Evolutionary conservation across 2,113 vertebrate species (phyloP), one percentile per base, ranked within the genome.

Genomic region (Pantherophis guttatus): DNA sequence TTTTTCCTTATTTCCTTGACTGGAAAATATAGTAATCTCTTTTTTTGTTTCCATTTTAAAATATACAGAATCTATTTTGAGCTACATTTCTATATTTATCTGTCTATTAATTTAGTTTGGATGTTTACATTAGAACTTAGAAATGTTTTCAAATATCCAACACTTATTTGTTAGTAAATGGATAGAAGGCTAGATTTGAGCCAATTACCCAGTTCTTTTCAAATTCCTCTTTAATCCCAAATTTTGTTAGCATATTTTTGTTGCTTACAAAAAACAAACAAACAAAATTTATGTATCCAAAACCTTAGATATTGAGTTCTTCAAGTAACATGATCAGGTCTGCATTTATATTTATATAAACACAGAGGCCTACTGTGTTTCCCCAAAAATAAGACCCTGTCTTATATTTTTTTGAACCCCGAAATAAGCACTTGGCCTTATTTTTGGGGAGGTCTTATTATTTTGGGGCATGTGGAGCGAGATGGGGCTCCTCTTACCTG

Each of bases 1-100:
- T 93, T 33, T 95, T 87, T 62, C 24, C 44, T 91, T 50, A 3
- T n/a, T 95, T 86, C 54, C 39, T 44, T 91, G 87, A 89, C 21
- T 91, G 59, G 86, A 8, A 94, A 52, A 8, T 12, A 87, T 59
- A 88, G 62, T 54, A 94, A 29, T 1, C 87, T 89, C 53, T n/a
- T 86, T 23, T 5, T 1, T 50, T 9, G 65, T 5, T 58, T 15
- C 44, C 3, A 50, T 29, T 59, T 44, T 24, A 29, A 94, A 91
- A 55, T 23, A 5, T 58, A 91, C 10, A 26, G 50, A 91, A 59
- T 70, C 26, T 91, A 48, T 88, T 86, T 90, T 94, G 13, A 0
- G 7, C 4, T 2, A 33, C 5, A 5, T 48, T n/a, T 93, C 44
- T 53, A 93, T 81, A 29, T 86, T 33, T 29, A 81, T 87, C 23